Evolutionary conservation across 2,797 vertebrate genomes (phyloP), one percentile per base, ranked within the genome.

Genomic region (Spea hammondii): DNA sequence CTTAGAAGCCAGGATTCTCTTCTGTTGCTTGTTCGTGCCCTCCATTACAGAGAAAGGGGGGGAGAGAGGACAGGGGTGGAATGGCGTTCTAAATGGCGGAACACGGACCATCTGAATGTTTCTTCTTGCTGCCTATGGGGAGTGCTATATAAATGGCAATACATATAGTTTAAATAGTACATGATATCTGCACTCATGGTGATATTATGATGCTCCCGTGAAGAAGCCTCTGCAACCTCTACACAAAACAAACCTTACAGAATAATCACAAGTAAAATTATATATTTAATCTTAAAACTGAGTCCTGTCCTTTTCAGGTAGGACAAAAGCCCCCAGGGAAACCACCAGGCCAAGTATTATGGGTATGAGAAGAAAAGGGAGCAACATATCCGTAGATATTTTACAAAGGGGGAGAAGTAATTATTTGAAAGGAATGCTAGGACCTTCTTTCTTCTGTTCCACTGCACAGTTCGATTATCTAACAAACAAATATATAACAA

Each of bases 381-480:
- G 11, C 14, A 74, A 65, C 10, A 5, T 11, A 74, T 77, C 75
- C 49, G 51, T 49, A 68, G 50, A 78, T 65, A 54, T 6, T 17
- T 82, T 0, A 60, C 80, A 79, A 72, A 53, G 84, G 85, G 84
- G 85, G 85, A 84, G 71, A 81, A 81, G 74, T 85, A 88, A 88
- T 90, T 89, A 89, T 83, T 81, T 83, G 85, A 86, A 90, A 89
- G 88, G 86, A 86, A 84, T 79, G 0, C 74, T 62, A 78, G 0
- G 51, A 13, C 46, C 14, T 44, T 0, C 17, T 1, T 47, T 62
- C 57, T n/a, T 72, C 11, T 47, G 48, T 82, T 66, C 64, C 6
- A 54, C 47, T 64, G 65, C 68, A 54, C 70, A 77, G 55, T 53
- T 73, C 46, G 55, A 74, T 32, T 53, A 54, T 69, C 60, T 74